These are phyloP conservation scores for Indri indri DNA, from an alignment of 2,113 vertebrate species.

Conservation along the genomic window DNA sequence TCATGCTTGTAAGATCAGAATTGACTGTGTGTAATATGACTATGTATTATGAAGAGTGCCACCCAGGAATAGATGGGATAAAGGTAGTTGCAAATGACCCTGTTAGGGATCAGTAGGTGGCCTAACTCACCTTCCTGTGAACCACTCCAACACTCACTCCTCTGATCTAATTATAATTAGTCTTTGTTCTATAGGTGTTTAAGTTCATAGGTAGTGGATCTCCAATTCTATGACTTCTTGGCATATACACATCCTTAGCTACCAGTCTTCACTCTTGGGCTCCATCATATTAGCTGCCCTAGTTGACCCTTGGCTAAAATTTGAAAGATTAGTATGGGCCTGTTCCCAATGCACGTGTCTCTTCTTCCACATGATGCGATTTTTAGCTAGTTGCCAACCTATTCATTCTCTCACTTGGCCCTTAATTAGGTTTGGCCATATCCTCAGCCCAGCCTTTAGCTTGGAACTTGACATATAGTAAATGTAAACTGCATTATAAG, in stretches of 20 bases:
- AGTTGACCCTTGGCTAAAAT: not conserved
- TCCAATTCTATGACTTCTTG: not conserved
- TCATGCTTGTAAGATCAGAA: not conserved
- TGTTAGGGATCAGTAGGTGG: not conserved
- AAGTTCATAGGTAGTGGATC: not conserved
- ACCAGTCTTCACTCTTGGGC: not conserved
- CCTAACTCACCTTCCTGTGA: not conserved
- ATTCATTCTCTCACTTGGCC: not conserved
- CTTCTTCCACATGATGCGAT: not conserved
- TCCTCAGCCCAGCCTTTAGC: not conserved
- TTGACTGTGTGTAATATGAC: not conserved
- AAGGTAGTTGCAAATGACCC: not conserved
- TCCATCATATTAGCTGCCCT: not conserved
- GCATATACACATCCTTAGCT: not conserved
- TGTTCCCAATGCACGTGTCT: not conserved
- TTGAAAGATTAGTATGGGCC: not conserved
- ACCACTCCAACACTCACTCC: not conserved
- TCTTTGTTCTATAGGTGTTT: not conserved
- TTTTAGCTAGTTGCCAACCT: not conserved
- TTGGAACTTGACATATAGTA: not conserved
- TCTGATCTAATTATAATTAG: not conserved
- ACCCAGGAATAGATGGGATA: not conserved
- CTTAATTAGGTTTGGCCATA: not conserved
- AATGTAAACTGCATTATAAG: not conserved
- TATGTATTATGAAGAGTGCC: constrained; percentile 19